Percentiles rank a stretch among this genome's conserved stretches.
Evolutionary conservation across 2,888 invertebrate species (phyloP).

Genomic region (Cephus runcator): DNA sequence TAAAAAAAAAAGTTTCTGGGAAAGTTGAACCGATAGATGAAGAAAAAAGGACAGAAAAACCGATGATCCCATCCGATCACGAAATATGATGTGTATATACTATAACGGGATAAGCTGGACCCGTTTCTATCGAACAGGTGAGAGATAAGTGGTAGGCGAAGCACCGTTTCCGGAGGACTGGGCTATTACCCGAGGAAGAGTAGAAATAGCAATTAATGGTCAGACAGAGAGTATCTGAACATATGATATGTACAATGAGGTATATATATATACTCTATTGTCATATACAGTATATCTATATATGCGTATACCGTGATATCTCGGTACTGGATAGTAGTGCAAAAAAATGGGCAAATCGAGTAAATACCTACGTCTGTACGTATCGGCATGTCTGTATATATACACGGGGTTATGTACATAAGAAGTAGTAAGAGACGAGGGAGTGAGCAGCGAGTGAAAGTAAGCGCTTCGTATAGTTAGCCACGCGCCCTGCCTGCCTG

Average conservation of each 20-base stretch:
- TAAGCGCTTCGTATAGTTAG: slow-evolving; percentile 40
- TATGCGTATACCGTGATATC: neutral
- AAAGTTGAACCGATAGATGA: neutral
- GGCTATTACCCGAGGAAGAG: neutral
- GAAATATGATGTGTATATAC: neutral
- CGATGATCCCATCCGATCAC: neutral
- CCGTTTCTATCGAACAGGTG: neutral
- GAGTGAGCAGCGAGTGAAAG: slow-evolving; percentile 50
- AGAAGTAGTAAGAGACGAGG: slow-evolving; percentile 9
- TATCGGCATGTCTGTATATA: neutral
- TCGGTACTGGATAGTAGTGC: neutral
- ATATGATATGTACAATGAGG: neutral
- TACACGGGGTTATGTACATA: neutral
- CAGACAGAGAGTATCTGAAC: neutral
- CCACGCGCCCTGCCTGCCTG: slow-evolving; percentile 50
- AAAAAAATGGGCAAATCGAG: neutral
- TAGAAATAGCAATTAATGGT: neutral
- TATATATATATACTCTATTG: neutral
- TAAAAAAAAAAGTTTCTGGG: neutral
- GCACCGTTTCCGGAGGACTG: neutral
- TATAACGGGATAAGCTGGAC: neutral
- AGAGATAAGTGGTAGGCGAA: neutral
- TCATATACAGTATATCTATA: neutral
- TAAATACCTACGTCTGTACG: neutral
- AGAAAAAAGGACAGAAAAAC: neutral